Evolutionary conservation across 2,888 invertebrate species (phyloP).

Genomic region (Cephus pulcher): DNA sequence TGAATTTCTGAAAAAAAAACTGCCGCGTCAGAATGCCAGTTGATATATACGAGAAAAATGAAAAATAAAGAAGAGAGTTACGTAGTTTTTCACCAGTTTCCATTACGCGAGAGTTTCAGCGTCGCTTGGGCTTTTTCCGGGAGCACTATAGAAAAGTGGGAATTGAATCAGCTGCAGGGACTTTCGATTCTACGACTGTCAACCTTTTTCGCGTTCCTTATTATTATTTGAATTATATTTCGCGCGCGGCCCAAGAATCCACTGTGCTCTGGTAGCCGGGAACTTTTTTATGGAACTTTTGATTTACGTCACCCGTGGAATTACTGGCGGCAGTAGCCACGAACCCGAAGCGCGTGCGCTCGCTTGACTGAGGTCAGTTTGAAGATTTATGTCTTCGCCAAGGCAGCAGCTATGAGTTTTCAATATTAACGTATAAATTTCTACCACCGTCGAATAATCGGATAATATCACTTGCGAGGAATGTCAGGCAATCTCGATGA

Average conservation of each 20-base stretch:
- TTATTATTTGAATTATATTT: constrained; percentile 24
- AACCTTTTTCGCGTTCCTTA: constrained; percentile 9
- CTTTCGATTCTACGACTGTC: constrained; percentile 24
- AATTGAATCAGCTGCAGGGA: background rate
- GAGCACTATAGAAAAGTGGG: background rate
- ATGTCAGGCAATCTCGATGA: background rate
- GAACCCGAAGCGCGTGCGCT: constrained; percentile 22
- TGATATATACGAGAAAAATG: background rate
- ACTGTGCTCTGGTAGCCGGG: background rate
- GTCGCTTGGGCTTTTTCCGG: background rate
- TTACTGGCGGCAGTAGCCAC: constrained; percentile 36
- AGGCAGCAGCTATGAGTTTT: constrained; percentile 23
- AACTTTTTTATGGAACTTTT: constrained; percentile 22
- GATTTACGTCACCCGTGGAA: constrained; percentile 40
- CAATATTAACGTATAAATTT: constrained; percentile 33
- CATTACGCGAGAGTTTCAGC: background rate
- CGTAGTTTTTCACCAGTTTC: background rate
- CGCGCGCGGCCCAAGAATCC: background rate
- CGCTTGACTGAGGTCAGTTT: constrained; percentile 38
- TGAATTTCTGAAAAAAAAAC: background rate
- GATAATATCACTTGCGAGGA: background rate
- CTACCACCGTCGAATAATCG: constrained; percentile 28
- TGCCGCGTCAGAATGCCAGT: background rate
- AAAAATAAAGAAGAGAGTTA: background rate
- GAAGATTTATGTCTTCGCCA: constrained; percentile 41